Conservation (phyloP, 2,797 vertebrate species). For the Acridotheres tristis region DNA sequence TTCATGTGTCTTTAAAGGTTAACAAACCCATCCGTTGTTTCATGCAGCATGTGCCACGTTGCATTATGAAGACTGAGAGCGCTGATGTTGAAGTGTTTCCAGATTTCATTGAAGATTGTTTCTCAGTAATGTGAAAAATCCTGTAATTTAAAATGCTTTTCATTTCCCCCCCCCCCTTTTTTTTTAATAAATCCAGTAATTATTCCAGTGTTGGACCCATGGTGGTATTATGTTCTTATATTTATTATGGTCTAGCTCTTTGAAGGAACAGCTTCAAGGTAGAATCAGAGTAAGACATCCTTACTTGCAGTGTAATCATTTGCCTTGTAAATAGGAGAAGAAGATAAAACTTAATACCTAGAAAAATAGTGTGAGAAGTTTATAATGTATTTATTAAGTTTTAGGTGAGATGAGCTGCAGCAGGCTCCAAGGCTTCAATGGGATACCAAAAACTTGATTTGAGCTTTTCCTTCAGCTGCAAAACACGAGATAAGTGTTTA, state of each 20-base stretch:
- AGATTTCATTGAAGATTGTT: conserved; percentile 6
- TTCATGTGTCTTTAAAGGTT: neutral
- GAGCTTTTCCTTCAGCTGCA: neutral
- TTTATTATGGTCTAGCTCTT: neutral
- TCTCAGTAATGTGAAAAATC: neutral
- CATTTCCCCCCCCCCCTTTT: neutral
- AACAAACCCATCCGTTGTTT: neutral
- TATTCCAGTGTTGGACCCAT: neutral
- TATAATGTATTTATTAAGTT: neutral
- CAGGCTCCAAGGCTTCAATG: neutral
- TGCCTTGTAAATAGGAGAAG: neutral
- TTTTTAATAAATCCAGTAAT: neutral
- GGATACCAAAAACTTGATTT: neutral
- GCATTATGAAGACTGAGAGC: neutral
- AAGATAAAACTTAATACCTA: neutral
- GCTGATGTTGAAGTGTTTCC: neutral
- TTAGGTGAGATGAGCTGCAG: neutral
- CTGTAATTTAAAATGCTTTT: neutral
- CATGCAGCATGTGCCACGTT: neutral
- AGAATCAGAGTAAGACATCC: neutral
- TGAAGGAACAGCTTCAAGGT: neutral
- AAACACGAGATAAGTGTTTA: neutral
- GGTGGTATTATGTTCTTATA: neutral
- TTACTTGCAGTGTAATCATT: neutral
- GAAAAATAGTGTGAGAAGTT: neutral